Evolutionary conservation across 2,797 vertebrate genomes (phyloP), one percentile per base, ranked within the genome.

Genomic region (Nannoperca australis): DNA sequence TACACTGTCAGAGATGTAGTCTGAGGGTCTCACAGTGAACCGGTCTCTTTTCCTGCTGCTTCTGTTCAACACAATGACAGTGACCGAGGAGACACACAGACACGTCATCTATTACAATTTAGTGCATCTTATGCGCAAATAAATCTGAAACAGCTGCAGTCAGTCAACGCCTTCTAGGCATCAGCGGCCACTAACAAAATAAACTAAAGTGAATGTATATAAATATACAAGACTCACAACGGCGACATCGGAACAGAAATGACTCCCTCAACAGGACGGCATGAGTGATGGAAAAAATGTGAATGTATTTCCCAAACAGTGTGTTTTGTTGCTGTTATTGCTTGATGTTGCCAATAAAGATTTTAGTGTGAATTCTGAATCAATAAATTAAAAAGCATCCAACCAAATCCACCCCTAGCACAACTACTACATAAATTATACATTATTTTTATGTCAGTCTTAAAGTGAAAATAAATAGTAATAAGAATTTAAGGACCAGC

Each of bases 1-100:
- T 97, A 96, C 97, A 98, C 97, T 99, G 97, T 99, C 96, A 97
- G 97, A 98, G 97, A 99, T 97, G 97, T 96, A 97, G 96, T 97
- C 96, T 96, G 95, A 97, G 96, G 96, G 97, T 99, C 97, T 99
- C 97, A 99, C 97, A 98, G 97, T 99, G 97, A 99, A 99, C 97
- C 97, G 97, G 97, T 98, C 97, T 99, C 97, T 99, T 99, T 97
- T 96, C 95, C 96, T 97, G 95, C 97, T 95, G 93, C 88, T 94
- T 89, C 91, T 90, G 47, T 78, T 91, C 94, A 42, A 79, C 93
- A 27, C 49, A 67, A 7, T 30, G 59, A 65, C 53, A 73, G 61
- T 71, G 27, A 66, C 7, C 1, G 34, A 71, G 42, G 44, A 42
- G 32, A 81, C 4, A 4, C 18, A 34, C 11, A 3, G 18, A 47